Base-by-base conservation (phyloP, 2,888 invertebrate genomes). In the Drosophila siamana region DNA sequence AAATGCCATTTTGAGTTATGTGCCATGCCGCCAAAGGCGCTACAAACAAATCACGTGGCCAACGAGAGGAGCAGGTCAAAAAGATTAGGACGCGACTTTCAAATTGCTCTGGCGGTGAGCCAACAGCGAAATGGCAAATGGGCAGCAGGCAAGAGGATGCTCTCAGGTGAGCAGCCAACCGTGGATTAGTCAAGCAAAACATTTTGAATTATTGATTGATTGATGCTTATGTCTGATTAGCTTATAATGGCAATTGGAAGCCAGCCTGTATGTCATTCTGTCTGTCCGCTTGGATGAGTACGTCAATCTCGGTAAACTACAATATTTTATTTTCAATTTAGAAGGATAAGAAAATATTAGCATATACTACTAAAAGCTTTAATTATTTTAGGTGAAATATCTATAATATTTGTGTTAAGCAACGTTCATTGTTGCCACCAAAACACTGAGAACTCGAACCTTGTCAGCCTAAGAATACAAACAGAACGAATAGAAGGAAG, bases 1-100 rank as follows among this genome's bases (percentile, higher is more conserved):
- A 74, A 85, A 82, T 80, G 70, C 74, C 64, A 79, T 80, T 83
- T 85, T 84, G 83, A 83, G 75, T 81, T 84, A 84, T 85, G 79
- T 65, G 38, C 62, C 55, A 30, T 24, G 44, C 40, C 44, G 65
- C 55, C 59, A 59, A 62, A 54, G 65, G 73, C 51, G 57, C 48
- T 70, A 68, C 78, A 71, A 80, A 80, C 83, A 82, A 82, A 82
- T 82, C 81, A 82, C 81, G 76, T 74, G 80, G 46, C 47, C 46
- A 63, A 68, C 56, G 43, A 50, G 48, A 36, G 48, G 54, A 60
- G 59, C 75, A 68, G 54, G 61, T 61, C 56, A 78, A 82, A 78
- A 82, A 80, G 80, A 82, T 82, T 82, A 74, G 78, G 55, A 71
- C 47, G 76, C 83, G 69, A 80, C 65, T 69, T 72, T 81, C 56